Conservation (phyloP, 2,797 vertebrate genomes). For the Tokudaia tokunoshimensis region DNA sequence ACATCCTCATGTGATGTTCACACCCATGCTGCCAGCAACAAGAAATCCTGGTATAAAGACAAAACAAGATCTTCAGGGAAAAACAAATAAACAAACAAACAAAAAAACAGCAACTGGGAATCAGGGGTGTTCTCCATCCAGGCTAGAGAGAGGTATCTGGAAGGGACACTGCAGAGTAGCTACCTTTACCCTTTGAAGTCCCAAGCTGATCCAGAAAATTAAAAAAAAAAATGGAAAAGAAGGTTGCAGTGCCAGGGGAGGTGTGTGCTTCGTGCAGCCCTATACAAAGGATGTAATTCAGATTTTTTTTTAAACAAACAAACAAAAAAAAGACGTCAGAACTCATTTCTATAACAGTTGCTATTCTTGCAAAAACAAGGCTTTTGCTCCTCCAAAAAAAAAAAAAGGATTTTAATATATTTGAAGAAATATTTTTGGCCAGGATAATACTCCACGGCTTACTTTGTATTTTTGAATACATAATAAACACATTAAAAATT, state of each 20-base stretch:
- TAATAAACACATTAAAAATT: constrained; percentile 57
- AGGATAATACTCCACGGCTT: constrained; percentile 40
- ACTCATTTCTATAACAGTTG: constrained; percentile 42
- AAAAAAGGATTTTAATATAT: constrained; percentile 56
- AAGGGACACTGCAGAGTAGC: neutral
- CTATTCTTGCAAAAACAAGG: constrained; percentile 15
- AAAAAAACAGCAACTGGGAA: neutral
- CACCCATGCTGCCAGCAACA: neutral
- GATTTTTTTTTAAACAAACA: neutral
- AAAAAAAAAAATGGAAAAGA: neutral
- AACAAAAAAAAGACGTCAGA: neutral
- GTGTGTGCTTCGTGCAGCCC: neutral
- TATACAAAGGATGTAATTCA: neutral
- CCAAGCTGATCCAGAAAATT: neutral
- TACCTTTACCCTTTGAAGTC: neutral
- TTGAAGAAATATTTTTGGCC: constrained; percentile 51
- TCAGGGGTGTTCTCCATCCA: neutral
- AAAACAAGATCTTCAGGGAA: neutral
- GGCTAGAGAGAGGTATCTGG: neutral
- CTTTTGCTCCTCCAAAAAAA: neutral
- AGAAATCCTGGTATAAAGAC: neutral
- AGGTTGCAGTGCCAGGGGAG: neutral
- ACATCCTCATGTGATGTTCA: neutral
- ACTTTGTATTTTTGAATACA: constrained; percentile 62
- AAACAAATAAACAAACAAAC: neutral